Base-by-base conservation (phyloP, 2,113 vertebrate genomes). In the Apodemus speciosus region DNA sequence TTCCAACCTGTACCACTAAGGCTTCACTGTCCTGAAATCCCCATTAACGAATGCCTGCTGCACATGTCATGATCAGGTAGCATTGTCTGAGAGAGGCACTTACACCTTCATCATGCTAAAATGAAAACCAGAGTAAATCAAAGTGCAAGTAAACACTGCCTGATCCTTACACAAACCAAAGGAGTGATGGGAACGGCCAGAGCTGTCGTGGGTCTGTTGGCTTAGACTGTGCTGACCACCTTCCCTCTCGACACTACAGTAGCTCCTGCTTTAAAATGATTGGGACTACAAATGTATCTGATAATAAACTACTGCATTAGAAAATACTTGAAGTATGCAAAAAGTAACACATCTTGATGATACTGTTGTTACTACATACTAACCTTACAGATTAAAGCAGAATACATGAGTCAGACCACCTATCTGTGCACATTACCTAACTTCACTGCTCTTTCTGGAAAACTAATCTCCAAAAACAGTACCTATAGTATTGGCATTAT, bases 1-100 rank as follows among this genome's bases (percentile, higher is more conserved):
- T 93, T 91, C 53, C 58, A 89, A 68, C 20, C 9, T 7, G 27
- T 84, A 66, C 69, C 51, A 85, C 15, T 43, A 79, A 88, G 27
- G 85, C 32, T 94, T 90, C 93, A 40, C n/a, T 81, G 85, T 91
- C 92, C 87, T 93, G 75, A 89, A 93, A 92, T 83, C 56, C 71
- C 75, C 64, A 86, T 40, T 88, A 77, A 90, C 15, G 16, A 56
- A 56, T 56, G 8, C 46, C 68, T 51, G 68, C 3, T 8, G 38
- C 77, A 72, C 18, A 66, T 51, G 35, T 92, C 91, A 94, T 71
- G 51, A 38, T 85, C 38, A 76, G 64, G 83, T 21, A 87, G 66
- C 23, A 64, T 2, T 40, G 76, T 84, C 76, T 64, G 43, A 85
- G 80, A 88, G 80, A 80, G 93, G 88, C 35, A 88, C 43, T 83